Evolutionary conservation across 1,140 invertebrate species (phyloP).

Genomic region (Meloidogyne hapla): DNA sequence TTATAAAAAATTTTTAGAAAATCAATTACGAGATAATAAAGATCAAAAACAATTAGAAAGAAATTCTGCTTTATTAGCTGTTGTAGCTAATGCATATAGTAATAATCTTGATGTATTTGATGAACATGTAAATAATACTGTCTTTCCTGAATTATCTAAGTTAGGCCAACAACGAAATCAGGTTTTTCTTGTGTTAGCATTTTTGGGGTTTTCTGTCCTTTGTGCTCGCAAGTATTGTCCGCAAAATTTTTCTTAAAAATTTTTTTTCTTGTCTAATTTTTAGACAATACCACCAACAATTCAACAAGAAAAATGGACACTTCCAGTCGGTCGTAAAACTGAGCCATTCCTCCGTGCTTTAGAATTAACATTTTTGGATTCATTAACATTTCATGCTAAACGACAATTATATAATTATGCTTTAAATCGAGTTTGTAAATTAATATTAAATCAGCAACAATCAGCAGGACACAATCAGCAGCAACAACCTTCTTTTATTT

Average conservation of each 20-base stretch:
- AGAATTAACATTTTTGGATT: constrained; percentile 45
- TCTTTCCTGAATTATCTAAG: constrained; percentile 40
- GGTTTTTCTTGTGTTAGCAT: background rate
- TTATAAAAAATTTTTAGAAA: constrained; percentile 8
- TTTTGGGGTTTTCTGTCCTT: too few species aligned
- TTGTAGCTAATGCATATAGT: constrained; percentile 52
- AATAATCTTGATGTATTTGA: constrained; percentile 44
- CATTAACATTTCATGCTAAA: constrained; percentile 50
- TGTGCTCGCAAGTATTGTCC: too few species aligned
- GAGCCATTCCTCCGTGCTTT: constrained; percentile 34
- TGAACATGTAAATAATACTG: constrained; percentile 31
- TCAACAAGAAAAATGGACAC: constrained; percentile 18
- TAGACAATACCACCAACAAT: background rate
- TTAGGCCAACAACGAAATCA: background rate
- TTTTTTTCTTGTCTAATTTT: background rate
- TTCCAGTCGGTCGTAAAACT: constrained; percentile 40
- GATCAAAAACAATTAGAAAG: constrained; percentile 20
- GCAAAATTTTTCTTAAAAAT: too few species aligned
- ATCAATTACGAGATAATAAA: constrained; percentile 26
- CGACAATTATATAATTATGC: constrained; percentile 28
- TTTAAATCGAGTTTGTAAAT: background rate
- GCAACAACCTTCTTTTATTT: background rate
- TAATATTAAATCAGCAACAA: too few species aligned
- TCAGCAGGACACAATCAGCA: too few species aligned
- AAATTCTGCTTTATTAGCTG: constrained; percentile 37